Percentiles rank a stretch among this genome's conserved stretches.
Evolutionary conservation across 2,113 vertebrate species (phyloP).

Genomic region (Centropus unirufus): DNA sequence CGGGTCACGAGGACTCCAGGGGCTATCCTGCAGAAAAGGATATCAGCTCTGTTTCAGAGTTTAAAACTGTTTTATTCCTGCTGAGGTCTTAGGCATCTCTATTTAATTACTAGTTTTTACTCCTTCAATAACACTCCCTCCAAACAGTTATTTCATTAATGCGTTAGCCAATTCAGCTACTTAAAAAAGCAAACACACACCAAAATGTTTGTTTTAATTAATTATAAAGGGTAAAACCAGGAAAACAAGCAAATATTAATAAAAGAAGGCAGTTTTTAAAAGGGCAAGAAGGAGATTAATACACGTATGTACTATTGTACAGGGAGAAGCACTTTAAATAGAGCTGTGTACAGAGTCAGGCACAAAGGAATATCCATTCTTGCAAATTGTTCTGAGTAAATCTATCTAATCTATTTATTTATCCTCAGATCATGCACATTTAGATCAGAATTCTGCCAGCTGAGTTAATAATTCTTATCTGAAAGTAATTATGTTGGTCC

Average conservation of each 20-base stretch:
- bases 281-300: constrained; percentile 3
- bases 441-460: constrained; percentile 52
- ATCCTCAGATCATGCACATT: constrained; percentile 54
- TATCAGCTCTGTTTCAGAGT: not conserved
- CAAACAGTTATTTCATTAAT: not conserved
- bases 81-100: not conserved
- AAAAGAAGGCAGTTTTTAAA: not conserved
- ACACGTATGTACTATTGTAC: not conserved
- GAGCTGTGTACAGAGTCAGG: constrained; percentile 2
- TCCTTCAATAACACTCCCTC: not conserved
- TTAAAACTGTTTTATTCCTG: constrained; percentile 8
- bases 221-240: constrained; percentile 34
- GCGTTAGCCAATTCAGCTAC: not conserved
- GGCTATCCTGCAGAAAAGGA: not conserved
- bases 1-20: not conserved
- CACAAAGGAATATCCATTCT: constrained; percentile 35
- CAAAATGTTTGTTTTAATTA: constrained; percentile 40
- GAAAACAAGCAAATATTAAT: constrained; percentile 52
- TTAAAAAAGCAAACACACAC: not conserved
- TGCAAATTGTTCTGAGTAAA: constrained; percentile 49
- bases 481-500: constrained; percentile 43
- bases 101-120: constrained; percentile 36
- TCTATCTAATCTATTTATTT: constrained; percentile 68
- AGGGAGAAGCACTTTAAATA: constrained; percentile 26
- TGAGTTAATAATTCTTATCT: constrained; percentile 66